These are phyloP conservation scores for Acanthochromis polyacanthus DNA, from an alignment of 2,113 vertebrate species.

Conservation along the genomic window DNA sequence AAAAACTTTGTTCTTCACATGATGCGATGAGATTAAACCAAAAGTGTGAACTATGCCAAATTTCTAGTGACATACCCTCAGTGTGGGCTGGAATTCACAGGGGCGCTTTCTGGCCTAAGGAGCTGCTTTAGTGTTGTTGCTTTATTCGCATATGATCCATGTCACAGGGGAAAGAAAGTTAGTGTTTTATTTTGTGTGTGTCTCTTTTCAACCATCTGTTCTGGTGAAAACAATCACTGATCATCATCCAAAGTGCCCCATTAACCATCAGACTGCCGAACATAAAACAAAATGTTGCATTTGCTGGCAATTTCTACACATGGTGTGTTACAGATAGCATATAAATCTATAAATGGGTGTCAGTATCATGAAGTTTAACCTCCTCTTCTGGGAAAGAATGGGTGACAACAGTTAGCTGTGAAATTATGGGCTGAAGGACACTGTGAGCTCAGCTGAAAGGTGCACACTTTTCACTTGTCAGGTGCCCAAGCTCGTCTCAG, in stretches of 20 bases:
- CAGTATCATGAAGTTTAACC: conserved; percentile 2
- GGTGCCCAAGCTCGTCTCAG: conserved; percentile 30
- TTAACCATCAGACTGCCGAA: background rate
- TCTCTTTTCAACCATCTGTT: background rate
- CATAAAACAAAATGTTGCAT: background rate
- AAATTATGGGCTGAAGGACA: conserved; percentile 32
- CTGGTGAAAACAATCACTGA: conserved; percentile 1
- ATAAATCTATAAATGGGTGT: background rate
- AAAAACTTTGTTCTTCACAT: conserved; percentile 24
- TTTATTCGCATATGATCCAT: conserved; percentile 24
- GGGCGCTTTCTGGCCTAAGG: conserved; percentile 18
- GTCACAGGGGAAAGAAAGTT: background rate
- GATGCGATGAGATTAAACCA: conserved; percentile 42
- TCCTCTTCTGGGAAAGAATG: conserved; percentile 6
- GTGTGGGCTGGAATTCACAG: conserved; percentile 25
- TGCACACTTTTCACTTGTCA: conserved; percentile 47
- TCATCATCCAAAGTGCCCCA: background rate
- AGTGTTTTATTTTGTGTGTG: conserved; percentile 11
- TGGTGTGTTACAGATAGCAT: background rate
- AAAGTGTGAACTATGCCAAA: conserved; percentile 52
- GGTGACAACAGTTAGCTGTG: conserved; percentile 19
- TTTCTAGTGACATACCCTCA: conserved; percentile 36
- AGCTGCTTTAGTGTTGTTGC: conserved; percentile 5
- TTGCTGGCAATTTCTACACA: background rate
- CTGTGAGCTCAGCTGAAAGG: background rate